Conservation (phyloP, 2,797 vertebrate species). For the Linurgus olivaceus region DNA sequence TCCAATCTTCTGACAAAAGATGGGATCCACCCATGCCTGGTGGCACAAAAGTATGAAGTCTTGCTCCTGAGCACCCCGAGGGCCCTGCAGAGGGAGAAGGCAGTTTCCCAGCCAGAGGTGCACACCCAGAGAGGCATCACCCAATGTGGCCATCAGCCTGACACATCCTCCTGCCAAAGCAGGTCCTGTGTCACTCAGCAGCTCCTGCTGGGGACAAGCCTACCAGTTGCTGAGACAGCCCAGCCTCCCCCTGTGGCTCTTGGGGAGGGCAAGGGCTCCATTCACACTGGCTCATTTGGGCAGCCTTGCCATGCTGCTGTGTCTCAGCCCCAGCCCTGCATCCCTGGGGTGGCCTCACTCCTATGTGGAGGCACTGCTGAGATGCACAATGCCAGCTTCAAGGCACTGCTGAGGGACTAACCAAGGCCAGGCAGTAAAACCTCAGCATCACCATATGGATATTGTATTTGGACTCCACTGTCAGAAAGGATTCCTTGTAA, state of each 20-base stretch:
- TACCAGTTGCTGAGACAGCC: neutral
- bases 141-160: fast-evolving
- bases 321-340: fast-evolving
- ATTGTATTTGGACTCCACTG: neutral
- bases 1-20: neutral
- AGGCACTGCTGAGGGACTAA: neutral
- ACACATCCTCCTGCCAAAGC: neutral
- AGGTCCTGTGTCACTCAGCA: neutral
- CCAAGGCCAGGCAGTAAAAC: neutral
- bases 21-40: fast-evolving
- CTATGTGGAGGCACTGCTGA: fast-evolving
- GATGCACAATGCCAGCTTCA: fast-evolving
- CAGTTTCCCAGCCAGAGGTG: neutral
- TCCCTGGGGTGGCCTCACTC: neutral
- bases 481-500: neutral
- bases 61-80: neutral
- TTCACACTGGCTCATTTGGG: neutral
- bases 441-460: fast-evolving
- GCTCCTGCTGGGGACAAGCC: neutral
- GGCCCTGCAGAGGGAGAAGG: neutral
- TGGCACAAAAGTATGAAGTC: neutral
- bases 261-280: neutral
- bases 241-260: fast-evolving
- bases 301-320: neutral
- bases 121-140: neutral